phyloP scores from a whole-genome alignment of 53 echinoderm and acorn worm genomes.

The Crossaster papposus region DNA sequence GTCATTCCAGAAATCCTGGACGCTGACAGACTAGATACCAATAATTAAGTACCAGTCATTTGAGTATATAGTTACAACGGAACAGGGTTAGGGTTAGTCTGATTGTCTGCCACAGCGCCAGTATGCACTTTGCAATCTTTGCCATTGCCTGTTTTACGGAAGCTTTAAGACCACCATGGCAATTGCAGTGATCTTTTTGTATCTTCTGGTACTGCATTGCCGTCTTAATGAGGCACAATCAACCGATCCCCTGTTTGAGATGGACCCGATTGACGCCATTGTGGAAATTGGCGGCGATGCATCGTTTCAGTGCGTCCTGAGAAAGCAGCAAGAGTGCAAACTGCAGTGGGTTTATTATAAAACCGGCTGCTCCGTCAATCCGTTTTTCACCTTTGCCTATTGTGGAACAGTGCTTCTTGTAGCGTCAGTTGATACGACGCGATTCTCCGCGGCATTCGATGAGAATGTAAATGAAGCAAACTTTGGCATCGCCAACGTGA shows the following conservation, averaged over 20 bases:
- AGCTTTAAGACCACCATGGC: neutral
- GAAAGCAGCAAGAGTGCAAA: neutral
- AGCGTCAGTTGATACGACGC: neutral
- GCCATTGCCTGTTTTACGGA: too few relatives aligned
- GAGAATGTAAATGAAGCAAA: too few relatives aligned
- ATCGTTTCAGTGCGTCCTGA: neutral
- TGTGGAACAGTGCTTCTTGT: neutral
- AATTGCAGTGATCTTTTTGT: neutral
- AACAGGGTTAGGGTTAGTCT: too few relatives aligned
- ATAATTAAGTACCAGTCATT: neutral
- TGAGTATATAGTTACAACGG: too few relatives aligned
- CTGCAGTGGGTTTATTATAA: constrained; percentile 15
- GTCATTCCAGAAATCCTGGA: neutral
- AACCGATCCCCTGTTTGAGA: neutral
- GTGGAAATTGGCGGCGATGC: constrained; percentile 27
- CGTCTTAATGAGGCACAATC: neutral
- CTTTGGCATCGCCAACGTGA: constrained; percentile 2
- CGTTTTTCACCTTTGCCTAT: neutral
- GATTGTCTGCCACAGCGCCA: too few relatives aligned
- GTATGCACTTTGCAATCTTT: too few relatives aligned
- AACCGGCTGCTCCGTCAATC: neutral
- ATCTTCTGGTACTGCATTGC: neutral
- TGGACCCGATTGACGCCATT: neutral
- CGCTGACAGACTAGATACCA: neutral
- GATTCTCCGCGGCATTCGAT: constrained; percentile 32